Base-by-base conservation (phyloP, 2,888 invertebrate genomes). In the Callyntrura guangdongensis region DNA sequence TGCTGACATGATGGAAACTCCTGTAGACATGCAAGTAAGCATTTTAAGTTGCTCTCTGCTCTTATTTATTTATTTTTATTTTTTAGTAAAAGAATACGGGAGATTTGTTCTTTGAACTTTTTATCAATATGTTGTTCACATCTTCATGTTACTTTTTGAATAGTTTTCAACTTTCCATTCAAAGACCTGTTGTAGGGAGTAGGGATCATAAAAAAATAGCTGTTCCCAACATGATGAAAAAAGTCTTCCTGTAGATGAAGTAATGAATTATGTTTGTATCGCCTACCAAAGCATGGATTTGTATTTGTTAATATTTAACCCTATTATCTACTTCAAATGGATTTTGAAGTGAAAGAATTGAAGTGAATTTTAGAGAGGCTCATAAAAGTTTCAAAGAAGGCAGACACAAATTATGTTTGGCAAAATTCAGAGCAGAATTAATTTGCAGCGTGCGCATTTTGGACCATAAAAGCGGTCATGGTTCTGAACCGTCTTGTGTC, bases 1-100 rank as follows among this genome's bases (percentile, higher is more conserved):
- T 12, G 36, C 25, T n/a, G 25, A 49, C n/a, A 69, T 59, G 45
- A 72, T 72, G 72, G 64, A 47, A 59, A 45, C 27, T 74, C 77
- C 61, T 49, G 89, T 83, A 72, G 82, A 89, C 89, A 88, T 89
- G 74, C 53, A 83, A 81, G 89, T 89, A 89, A 89, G 89, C 83
- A 89, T 83, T 89, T 86, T 59, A 64, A 22, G 82, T 72, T 88
- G 88, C 83, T 89, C 83, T 89, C 69, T 88, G 49, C 11, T 8
- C 17, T 36, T 59, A 69, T 59, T 82, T 61, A 83, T 82, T 83
- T 83, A 89, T 83, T 89, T 83, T 89, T 72, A 45, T 72, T 72
- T 72, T 72, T 72, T 45, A 45, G 17, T 17, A 59, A 17, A 53
- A 11, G 8, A 53, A 45, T 17, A n/a, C 69, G 8, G 36, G 36